Conservation (phyloP, 2,888 invertebrate genomes). For the Mimumesa dahlbomi region DNA sequence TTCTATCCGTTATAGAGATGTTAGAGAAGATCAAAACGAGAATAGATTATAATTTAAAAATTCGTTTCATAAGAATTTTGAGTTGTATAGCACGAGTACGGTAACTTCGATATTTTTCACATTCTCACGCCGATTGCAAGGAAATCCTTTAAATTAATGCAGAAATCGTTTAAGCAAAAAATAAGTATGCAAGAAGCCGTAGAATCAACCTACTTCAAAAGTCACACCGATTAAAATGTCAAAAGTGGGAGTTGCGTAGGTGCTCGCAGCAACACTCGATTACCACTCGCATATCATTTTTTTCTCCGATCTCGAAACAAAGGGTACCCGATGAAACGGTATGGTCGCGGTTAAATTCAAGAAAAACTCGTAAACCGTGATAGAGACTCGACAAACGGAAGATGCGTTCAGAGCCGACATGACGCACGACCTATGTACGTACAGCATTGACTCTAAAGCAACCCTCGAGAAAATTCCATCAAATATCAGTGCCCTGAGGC, state of each 20-base stretch:
- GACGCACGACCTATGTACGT: constrained; percentile 68
- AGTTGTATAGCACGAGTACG: no score
- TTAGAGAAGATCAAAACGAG: constrained; percentile 28
- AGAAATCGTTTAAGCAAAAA: constrained; percentile 3
- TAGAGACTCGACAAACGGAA: constrained; percentile 56
- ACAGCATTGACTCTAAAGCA: constrained; percentile 50
- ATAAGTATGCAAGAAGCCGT: constrained; percentile 43
- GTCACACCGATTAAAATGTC: constrained; percentile 66
- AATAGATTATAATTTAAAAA: no score
- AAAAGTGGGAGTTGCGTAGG: constrained; percentile 66
- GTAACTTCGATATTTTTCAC: not conserved
- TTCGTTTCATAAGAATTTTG: no score
- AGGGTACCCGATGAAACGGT: not conserved
- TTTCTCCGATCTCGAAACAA: constrained; percentile 2
- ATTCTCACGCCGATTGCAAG: not conserved
- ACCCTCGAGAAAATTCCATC: constrained; percentile 67
- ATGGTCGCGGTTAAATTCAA: constrained; percentile 18
- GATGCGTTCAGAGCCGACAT: constrained; percentile 71
- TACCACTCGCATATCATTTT: constrained; percentile 32
- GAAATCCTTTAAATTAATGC: not conserved
- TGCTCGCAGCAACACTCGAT: constrained; percentile 48
- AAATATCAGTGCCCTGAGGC: constrained; percentile 3
- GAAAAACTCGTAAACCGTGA: constrained; percentile 12
- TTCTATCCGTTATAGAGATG: constrained; percentile 14
- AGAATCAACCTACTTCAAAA: constrained; percentile 44